Base-by-base conservation (phyloP, 2,113 vertebrate genomes). In the Trichomycterus rosablanca region DNA sequence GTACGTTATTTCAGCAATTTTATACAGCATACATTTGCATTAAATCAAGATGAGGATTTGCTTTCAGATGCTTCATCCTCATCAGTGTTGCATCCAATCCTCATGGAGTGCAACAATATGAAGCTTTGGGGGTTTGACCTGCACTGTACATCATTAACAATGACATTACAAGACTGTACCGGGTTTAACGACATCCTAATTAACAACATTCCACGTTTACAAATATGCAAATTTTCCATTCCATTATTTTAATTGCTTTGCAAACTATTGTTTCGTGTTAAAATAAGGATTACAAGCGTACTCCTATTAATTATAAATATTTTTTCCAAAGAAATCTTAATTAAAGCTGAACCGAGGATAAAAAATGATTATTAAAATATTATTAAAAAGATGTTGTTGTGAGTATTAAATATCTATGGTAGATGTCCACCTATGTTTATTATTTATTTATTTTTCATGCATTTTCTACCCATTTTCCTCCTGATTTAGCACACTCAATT, bases 221-320 rank as follows among this genome's bases (percentile, higher is more conserved):
- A 30, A 53, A 63, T 63, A 67, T 59, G 70, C 70, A 72, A 63
- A 72, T 72, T 54, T 54, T 59, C 59, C 45, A 54, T 44, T 34
- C 11, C 40, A 22, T 68, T 63, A 72, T 72, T 68, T 64, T 19
- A 68, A 68, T 58, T 45, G 32, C 58, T 63, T 67, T 63, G 59
- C 52, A 63, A 67, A 50, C 40, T 37, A 67, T 72, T 67, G 62
- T 72, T 67, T 63, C 63, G 34, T 35, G 54, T 59, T 63, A 32
- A 67, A 67, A 72, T 59, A 35, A n/a, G n/a, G n/a, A n/a, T n/a
- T n/a, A n/a, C n/a, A n/a, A n/a, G n/a, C n/a, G n/a, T n/a, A n/a
- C n/a, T n/a, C n/a, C n/a, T n/a, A n/a, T n/a, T n/a, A n/a, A n/a
- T n/a, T n/a, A n/a, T n/a, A n/a, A n/a, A n/a, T n/a, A n/a, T n/a